Conservation (phyloP, 2,797 vertebrate genomes). For the Erpetoichthys calabaricus region DNA sequence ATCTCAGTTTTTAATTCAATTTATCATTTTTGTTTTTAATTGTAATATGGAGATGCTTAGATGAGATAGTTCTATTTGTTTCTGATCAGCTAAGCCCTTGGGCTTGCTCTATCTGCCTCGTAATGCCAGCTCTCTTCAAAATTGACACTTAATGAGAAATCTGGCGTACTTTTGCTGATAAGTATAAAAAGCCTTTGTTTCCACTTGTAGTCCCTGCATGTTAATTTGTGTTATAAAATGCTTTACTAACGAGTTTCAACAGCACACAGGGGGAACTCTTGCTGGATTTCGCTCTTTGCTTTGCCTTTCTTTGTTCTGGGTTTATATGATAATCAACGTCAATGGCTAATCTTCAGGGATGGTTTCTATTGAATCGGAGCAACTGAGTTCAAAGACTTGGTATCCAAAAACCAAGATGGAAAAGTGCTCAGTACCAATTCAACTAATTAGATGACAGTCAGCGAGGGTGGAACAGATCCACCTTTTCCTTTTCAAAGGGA, state of each 20-base stretch:
- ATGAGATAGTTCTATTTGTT: neutral
- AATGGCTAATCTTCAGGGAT: neutral
- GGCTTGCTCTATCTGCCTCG: slow-evolving; percentile 14
- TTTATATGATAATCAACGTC: neutral
- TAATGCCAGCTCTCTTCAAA: slow-evolving; percentile 38
- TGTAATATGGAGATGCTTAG: neutral
- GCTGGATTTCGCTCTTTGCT: slow-evolving; percentile 29
- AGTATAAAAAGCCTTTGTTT: slow-evolving; percentile 57
- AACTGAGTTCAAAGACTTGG: neutral
- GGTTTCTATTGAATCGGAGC: neutral
- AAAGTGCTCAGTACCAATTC: too few relatives aligned
- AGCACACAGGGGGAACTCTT: slow-evolving; percentile 34
- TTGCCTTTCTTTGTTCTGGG: neutral
- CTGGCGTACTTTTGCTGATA: slow-evolving; percentile 40
- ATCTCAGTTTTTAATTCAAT: neutral
- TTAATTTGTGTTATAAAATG: slow-evolving; percentile 57
- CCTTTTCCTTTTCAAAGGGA: too few relatives aligned
- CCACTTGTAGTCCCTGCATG: slow-evolving; percentile 45
- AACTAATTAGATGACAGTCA: too few relatives aligned
- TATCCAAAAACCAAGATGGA: too few relatives aligned
- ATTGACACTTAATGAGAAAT: slow-evolving; percentile 44
- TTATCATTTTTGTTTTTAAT: neutral
- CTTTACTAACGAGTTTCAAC: slow-evolving; percentile 54
- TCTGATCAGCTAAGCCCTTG: neutral
- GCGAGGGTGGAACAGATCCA: too few relatives aligned